Evolutionary conservation across 2,888 invertebrate species (phyloP).

Genomic region (Eremobia ochroleuca): DNA sequence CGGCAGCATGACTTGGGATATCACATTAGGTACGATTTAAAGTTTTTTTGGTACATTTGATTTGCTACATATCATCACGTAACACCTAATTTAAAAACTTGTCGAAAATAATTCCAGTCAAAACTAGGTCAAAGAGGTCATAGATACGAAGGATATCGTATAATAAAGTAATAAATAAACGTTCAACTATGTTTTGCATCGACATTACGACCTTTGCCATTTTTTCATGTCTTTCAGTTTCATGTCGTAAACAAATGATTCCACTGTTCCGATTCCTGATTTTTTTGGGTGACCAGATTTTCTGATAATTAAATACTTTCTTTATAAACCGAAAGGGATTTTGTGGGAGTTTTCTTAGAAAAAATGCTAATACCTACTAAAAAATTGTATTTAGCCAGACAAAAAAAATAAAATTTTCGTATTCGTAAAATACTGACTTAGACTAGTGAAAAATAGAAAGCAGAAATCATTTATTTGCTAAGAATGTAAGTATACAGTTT

Average conservation of each 20-base stretch:
- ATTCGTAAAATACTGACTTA: slow-evolving; percentile 3
- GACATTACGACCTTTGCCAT: slow-evolving; percentile 77
- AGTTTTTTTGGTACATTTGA: not conserved
- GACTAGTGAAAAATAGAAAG: not conserved
- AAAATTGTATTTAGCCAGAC: not conserved
- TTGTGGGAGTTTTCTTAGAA: not conserved
- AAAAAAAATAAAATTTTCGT: not conserved
- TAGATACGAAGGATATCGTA: slow-evolving; percentile 47
- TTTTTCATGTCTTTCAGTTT: slow-evolving; percentile 80
- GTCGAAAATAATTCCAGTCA: not conserved
- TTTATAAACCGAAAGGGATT: not conserved
- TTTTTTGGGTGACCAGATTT: slow-evolving; percentile 70
- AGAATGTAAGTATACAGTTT: not conserved
- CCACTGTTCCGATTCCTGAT: slow-evolving; percentile 73
- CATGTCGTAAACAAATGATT: slow-evolving; percentile 80
- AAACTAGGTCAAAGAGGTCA: slow-evolving; percentile 53
- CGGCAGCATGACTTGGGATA: slow-evolving; percentile 83
- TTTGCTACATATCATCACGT: not conserved
- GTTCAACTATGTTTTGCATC: slow-evolving; percentile 49
- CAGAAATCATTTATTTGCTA: not conserved
- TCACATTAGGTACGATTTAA: slow-evolving; percentile 81
- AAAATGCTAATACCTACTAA: not conserved
- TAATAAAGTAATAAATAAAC: slow-evolving; percentile 60
- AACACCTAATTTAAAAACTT: not conserved
- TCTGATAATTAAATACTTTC: not conserved